Evolutionary conservation across 2,113 vertebrate genomes (phyloP), one percentile per base, ranked within the genome.

Genomic region (Tinamus guttatus): DNA sequence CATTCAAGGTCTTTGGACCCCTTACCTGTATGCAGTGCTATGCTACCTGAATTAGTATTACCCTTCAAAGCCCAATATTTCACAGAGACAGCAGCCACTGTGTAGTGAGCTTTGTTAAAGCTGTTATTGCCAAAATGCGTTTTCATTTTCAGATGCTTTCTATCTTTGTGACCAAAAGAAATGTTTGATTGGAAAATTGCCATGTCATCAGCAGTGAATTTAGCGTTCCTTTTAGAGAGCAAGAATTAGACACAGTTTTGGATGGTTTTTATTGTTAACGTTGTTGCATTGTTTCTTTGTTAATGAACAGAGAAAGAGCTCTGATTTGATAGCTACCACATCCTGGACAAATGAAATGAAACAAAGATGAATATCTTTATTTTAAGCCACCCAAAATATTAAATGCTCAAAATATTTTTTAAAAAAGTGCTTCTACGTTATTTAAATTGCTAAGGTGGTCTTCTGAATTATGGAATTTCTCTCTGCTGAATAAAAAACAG

Each of bases 31-130:
- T 82, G 58, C 38, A 93, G 59, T 69, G 25, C 11, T 89, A 62
- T 81, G 63, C 40, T 93, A 38, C 60, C 91, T 82, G 90, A 97
- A 97, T 97, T 92, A 94, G 85, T 92, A 95, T 92, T 93, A 94
- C 30, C 75, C 52, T 96, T 97, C 89, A 97, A 97, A 97, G 77
- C 47, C 77, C 12, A 4, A 2, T 64, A 93, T 96, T 95, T 96
- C 85, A 67, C 73, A 93, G 7, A 0, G 1, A 91, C 74, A 94
- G 47, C 49, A 96, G 69, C 47, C 40, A 71, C 76, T 88, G 30
- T 81, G 43, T 82, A 93, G 92, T 91, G 82, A 90, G 71, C 40
- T 95, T 97, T 97, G 83, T 94, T 93, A 93, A 94, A 96, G 54
- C 59, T 60, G 38, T 92, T 94, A 93, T 73, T 96, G 20, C 47